Evolutionary conservation across 53 echinoderm and acorn worm species (phyloP).

Genomic region (Paracentrotus lividus): DNA sequence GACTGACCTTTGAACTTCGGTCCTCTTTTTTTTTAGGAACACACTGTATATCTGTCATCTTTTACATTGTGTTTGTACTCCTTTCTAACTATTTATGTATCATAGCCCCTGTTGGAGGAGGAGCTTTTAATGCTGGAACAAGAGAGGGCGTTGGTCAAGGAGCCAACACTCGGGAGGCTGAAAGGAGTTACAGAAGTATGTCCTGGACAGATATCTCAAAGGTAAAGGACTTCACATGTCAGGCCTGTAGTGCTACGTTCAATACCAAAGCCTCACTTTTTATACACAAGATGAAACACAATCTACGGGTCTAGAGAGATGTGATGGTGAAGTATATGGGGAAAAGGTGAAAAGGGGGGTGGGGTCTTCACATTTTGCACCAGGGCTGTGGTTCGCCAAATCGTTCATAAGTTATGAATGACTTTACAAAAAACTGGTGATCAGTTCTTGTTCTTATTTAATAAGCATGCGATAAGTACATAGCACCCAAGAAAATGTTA

Average conservation of each 20-base stretch:
- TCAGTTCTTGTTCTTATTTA: too few species aligned
- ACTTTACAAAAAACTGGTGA: too few species aligned
- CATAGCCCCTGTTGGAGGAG: background rate
- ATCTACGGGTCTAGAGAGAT: background rate
- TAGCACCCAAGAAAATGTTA: too few species aligned
- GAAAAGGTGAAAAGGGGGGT: background rate
- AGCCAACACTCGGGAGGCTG: background rate
- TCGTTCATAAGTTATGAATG: too few species aligned
- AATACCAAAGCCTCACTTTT: constrained; percentile 18
- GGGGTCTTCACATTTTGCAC: background rate
- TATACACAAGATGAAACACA: constrained; percentile 33
- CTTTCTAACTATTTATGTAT: background rate
- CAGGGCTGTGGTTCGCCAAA: background rate
- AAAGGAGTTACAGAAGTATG: background rate
- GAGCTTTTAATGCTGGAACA: background rate
- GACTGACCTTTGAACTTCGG: too few species aligned
- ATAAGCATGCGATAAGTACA: too few species aligned
- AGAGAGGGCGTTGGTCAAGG: background rate
- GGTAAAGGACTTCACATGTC: constrained; percentile 1
- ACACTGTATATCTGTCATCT: too few species aligned
- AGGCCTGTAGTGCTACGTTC: background rate
- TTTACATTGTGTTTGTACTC: background rate
- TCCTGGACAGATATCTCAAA: background rate
- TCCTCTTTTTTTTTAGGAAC: too few species aligned
- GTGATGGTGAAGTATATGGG: too few species aligned